phyloP scores from a whole-genome alignment of 1,140 invertebrate genomes.

The Brachionus asplanchnoidis region DNA sequence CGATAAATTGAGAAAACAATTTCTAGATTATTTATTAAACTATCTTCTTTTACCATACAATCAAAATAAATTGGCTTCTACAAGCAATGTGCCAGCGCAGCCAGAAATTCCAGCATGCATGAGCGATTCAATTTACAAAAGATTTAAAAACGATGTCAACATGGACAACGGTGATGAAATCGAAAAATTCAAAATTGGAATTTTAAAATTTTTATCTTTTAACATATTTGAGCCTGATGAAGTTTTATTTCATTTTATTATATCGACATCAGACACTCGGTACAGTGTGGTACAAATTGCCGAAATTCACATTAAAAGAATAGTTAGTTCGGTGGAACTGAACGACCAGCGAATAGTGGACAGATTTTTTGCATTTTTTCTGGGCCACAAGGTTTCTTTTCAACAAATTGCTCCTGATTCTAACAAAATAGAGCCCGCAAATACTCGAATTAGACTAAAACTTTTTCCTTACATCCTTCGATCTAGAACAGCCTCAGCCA shows the following conservation, averaged over 20 bases:
- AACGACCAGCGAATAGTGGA: slow-evolving; percentile 33
- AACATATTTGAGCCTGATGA: slow-evolving; percentile 71
- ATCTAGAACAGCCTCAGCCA: slow-evolving; percentile 70
- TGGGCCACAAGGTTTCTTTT: background rate
- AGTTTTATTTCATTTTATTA: slow-evolving; percentile 70
- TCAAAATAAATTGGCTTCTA: slow-evolving; percentile 55
- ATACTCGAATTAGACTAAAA: slow-evolving; percentile 74
- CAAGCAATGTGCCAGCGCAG: slow-evolving; percentile 35
- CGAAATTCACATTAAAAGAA: slow-evolving; percentile 36
- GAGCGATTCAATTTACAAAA: slow-evolving; percentile 71
- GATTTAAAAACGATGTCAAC: slow-evolving; percentile 67
- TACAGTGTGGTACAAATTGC: slow-evolving; percentile 47
- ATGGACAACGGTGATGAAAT: slow-evolving; percentile 4
- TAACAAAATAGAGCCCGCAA: slow-evolving; percentile 62
- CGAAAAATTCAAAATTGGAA: slow-evolving; percentile 46
- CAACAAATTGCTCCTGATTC: background rate
- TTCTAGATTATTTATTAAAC: slow-evolving; percentile 74
- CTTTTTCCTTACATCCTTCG: slow-evolving; percentile 75
- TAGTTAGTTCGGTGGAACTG: slow-evolving; percentile 27
- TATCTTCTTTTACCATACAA: slow-evolving; percentile 77
- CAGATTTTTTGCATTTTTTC: slow-evolving; percentile 3
- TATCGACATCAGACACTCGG: slow-evolving; percentile 78
- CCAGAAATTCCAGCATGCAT: slow-evolving; percentile 66
- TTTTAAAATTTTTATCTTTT: slow-evolving; percentile 73
- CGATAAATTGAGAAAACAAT: slow-evolving; percentile 64